Evolutionary conservation across 2,113 vertebrate genomes (phyloP).

Genomic region (Lethenteron reissneri): DNA sequence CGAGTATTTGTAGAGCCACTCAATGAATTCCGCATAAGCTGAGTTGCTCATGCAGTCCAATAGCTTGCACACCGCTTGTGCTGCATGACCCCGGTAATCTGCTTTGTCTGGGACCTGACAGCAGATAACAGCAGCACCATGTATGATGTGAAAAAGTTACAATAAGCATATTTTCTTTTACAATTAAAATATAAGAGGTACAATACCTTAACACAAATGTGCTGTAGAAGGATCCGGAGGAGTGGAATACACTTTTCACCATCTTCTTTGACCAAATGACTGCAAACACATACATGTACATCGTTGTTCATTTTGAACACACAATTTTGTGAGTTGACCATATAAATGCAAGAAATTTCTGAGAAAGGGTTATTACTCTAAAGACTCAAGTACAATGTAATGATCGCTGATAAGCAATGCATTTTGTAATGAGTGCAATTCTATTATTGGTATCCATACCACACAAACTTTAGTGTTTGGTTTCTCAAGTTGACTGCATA

Average conservation of each 20-base stretch:
- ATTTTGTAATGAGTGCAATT: too few relatives aligned
- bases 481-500: conserved; percentile 24
- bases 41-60: conserved; percentile 26
- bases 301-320: too few relatives aligned
- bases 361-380: conserved; percentile 6
- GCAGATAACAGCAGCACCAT: conserved; percentile 9
- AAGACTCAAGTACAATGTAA: too few relatives aligned
- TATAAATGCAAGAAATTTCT: too few relatives aligned
- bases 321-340: too few relatives aligned
- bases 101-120: conserved; percentile 63
- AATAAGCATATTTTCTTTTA: background rate
- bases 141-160: background rate
- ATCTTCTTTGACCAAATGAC: conserved; percentile 43
- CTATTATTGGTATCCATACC: conserved; percentile 23
- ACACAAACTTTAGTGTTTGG: conserved; percentile 49
- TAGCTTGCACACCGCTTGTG: conserved; percentile 41
- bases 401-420: too few relatives aligned
- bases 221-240: conserved; percentile 50
- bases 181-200: conserved; percentile 1
- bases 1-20: conserved; percentile 52
- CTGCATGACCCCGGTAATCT: conserved; percentile 42
- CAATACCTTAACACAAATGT: conserved; percentile 61
- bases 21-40: conserved; percentile 44
- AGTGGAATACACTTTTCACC: conserved; percentile 32
- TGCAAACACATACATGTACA: conserved; percentile 13